Evolutionary conservation across 2,113 vertebrate genomes (phyloP), one percentile per base, ranked within the genome.

Genomic region (Ptilorrhoa leucosticta): DNA sequence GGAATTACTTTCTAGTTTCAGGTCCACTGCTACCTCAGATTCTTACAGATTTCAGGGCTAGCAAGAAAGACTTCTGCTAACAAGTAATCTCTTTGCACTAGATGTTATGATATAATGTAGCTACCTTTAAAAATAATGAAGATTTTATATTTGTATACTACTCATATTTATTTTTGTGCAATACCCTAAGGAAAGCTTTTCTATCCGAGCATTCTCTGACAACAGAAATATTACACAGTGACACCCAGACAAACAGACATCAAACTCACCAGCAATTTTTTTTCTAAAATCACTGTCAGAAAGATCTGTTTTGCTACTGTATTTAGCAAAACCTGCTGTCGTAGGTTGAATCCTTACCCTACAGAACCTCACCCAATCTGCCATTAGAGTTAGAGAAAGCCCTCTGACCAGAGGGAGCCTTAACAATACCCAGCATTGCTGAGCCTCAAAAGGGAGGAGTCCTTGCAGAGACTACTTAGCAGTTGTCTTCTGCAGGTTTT

Each of bases 261-360:
- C n/a, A 56, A 31, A 64, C 1, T 47, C 20, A 42, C 0, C 2
- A 65, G 0, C 1, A 0, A 10, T 37, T 23, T 21, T 31, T n/a
- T 23, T 37, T 19, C 6, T 44, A 15, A 40, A 31, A 40, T 65
- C 6, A 12, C 8, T 58, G 31, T 30, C 27, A 58, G 28, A 85
- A 47, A 60, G 4, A 10, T 30, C 9, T n/a, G 7, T 16, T 56
- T 47, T 64, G 4, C 15, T 40, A 21, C 13, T n/a, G 7, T 17
- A 42, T 51, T 54, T 60, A 68, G 1, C 4, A 84, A 93, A 88
- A 35, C 4, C 7, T 85, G 18, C 4, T 24, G 7, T 28, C 50
- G n/a, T 50, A 75, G 8, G 3, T 20, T 69, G 4, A 13, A 51
- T 17, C 13, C 50, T 58, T 44, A 6, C 19, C 15, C 12, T 65